These are phyloP conservation scores for Malthinus flaveolus DNA, from an alignment of 2,888 invertebrate species.

Conservation along the genomic window DNA sequence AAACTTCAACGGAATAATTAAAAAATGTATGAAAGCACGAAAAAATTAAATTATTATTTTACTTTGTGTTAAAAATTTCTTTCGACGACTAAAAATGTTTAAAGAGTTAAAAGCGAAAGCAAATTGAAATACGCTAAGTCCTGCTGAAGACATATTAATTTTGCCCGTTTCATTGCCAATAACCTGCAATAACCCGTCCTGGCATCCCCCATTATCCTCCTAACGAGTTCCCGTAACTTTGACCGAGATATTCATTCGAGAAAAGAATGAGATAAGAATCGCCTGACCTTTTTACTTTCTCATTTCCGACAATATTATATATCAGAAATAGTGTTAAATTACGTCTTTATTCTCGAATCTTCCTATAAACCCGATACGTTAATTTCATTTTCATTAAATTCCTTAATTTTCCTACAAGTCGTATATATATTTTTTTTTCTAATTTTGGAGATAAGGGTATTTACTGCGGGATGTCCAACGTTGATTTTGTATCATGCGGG, in stretches of 20 bases:
- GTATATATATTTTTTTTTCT: neutral
- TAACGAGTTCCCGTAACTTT: slow-evolving; percentile 52
- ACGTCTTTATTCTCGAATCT: slow-evolving; percentile 3
- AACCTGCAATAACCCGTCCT: slow-evolving; percentile 43
- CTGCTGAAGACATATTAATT: slow-evolving; percentile 28
- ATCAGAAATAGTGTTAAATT: slow-evolving; percentile 25
- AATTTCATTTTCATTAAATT: no score
- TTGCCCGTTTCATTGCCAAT: slow-evolving; percentile 44
- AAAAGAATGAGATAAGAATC: slow-evolving; percentile 52
- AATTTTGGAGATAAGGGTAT: neutral
- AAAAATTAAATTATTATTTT: neutral
- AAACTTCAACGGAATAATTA: slow-evolving; percentile 1
- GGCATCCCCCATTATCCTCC: slow-evolving; percentile 48
- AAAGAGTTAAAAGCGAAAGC: slow-evolving; percentile 11
- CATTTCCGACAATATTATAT: slow-evolving; percentile 25
- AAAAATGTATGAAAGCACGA: neutral
- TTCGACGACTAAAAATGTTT: neutral
- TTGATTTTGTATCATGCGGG: slow-evolving; percentile 27
- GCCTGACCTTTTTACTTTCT: slow-evolving; percentile 46
- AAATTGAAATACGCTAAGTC: slow-evolving; percentile 17
- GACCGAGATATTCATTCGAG: slow-evolving; percentile 51
- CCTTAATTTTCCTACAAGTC: no score
- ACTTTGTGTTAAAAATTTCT: slow-evolving; percentile 1
- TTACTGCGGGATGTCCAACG: slow-evolving; percentile 27
- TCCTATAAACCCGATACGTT: no score